phyloP scores from a whole-genome alignment of 2,113 vertebrate species.

The Sminthopsis crassicaudata region DNA sequence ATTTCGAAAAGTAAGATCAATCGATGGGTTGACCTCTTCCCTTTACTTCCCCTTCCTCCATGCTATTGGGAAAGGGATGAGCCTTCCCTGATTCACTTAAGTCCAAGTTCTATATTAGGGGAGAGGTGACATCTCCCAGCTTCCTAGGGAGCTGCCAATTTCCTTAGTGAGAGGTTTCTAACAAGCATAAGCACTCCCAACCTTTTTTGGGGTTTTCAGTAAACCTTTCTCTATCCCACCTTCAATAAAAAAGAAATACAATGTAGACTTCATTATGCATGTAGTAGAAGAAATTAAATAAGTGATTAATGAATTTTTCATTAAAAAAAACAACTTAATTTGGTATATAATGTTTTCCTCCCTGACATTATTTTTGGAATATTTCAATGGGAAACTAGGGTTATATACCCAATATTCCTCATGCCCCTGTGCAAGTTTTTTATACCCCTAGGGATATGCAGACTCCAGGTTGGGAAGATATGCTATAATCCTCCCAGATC shows the following conservation, averaged over 20 bases:
- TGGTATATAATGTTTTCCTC: not conserved
- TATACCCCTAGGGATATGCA: not conserved
- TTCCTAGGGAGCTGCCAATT: not conserved
- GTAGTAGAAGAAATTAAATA: not conserved
- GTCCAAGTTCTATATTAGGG: not conserved
- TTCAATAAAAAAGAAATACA: not conserved
- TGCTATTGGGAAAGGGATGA: not conserved
- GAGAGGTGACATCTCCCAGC: not conserved
- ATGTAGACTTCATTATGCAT: not conserved
- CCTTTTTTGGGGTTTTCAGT: not conserved
- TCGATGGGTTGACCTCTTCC: not conserved
- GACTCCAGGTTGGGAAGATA: not conserved
- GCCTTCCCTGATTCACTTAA: not conserved
- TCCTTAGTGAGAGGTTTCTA: not conserved
- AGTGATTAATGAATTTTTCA: not conserved
- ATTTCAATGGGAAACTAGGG: not conserved
- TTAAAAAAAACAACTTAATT: not conserved
- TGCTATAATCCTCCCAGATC: not conserved
- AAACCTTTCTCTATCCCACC: not conserved
- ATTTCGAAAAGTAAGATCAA: no score
- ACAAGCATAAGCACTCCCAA: not conserved
- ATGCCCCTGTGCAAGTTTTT: not conserved
- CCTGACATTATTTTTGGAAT: not conserved
- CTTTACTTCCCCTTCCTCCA: not conserved
- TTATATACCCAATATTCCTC: not conserved